Evolutionary conservation across 23 tunicate species (phyloP).

Genomic region (Aplidium turbinatum): DNA sequence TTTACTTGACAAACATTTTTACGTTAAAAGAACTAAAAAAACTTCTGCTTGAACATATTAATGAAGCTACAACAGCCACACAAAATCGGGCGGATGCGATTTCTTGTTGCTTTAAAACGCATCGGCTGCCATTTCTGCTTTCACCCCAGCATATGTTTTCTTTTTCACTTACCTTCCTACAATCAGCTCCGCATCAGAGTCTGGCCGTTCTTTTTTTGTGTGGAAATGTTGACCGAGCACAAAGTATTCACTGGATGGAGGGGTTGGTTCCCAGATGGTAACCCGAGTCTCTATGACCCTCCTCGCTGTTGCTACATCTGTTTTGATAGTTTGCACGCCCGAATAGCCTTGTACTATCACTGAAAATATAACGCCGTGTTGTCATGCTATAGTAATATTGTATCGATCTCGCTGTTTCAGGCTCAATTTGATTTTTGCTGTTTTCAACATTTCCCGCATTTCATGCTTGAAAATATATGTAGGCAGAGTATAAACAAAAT

Average conservation of each 20-base stretch:
- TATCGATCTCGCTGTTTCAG: neutral
- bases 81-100: neutral
- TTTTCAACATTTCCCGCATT: too few relatives aligned
- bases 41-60: too few relatives aligned
- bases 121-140: too few relatives aligned
- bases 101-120: too few relatives aligned
- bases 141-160: too few relatives aligned
- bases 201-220: neutral
- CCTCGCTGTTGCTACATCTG: neutral
- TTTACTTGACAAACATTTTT: too few relatives aligned
- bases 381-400: neutral
- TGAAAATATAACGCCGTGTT: neutral
- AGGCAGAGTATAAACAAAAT: too few relatives aligned
- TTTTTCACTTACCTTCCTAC: constrained; percentile 32
- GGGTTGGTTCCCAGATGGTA: constrained; percentile 37
- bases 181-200: neutral
- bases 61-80: too few relatives aligned
- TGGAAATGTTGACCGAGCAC: constrained; percentile 21
- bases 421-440: too few relatives aligned
- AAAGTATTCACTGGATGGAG: constrained; percentile 19
- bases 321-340: neutral
- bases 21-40: too few relatives aligned
- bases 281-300: neutral
- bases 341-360: neutral
- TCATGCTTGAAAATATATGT: too few relatives aligned